Evolutionary conservation across 2,797 vertebrate genomes (phyloP), one percentile per base, ranked within the genome.

Genomic region (Zonotrichia albicollis): DNA sequence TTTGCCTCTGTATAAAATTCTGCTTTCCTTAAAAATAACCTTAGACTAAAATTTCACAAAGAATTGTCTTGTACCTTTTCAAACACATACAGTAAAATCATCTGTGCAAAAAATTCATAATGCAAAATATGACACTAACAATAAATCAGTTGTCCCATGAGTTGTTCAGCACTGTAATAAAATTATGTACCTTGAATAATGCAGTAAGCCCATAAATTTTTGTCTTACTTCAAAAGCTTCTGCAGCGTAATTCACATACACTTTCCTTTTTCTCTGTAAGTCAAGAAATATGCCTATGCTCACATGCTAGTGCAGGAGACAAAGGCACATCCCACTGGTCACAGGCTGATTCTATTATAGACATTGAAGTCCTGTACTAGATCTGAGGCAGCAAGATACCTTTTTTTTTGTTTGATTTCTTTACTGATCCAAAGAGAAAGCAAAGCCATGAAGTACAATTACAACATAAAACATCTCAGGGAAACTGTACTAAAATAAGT

Each of bases 111-210:
- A 71, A 57, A 84, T 27, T 84, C 25, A 22, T 75, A 83, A 83
- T 62, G 57, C 78, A 89, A 89, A 93, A 74, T n/a, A 85, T 2
- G 34, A 74, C 75, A 65, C 13, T 34, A 83, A 62, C 46, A 83
- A 78, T 93, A 93, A 84, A 96, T 90, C 91, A 79, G 42, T 9
- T 81, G 62, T 66, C 79, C 64, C 54, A 38, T 65, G 81, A 12
- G 34, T 25, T 83, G 58, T 46, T 94, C 43, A 58, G 68, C 57
- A 87, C 72, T 62, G 46, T 55, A 90, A 88, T 91, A 88, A 94
- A 94, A 95, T 89, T 83, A 82, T 32, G 54, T 83, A 90, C 45
- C 53, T 90, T 93, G 84, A 89, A 85, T 93, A 90, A 95, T 51
- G 57, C n/a, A 95, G 78, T 38, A 87, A 90, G 42, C 29, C 42